Percentiles rank a stretch among this genome's conserved stretches.
Evolutionary conservation across 2,797 vertebrate species (phyloP).

Genomic region (Gastrophryne carolinensis): DNA sequence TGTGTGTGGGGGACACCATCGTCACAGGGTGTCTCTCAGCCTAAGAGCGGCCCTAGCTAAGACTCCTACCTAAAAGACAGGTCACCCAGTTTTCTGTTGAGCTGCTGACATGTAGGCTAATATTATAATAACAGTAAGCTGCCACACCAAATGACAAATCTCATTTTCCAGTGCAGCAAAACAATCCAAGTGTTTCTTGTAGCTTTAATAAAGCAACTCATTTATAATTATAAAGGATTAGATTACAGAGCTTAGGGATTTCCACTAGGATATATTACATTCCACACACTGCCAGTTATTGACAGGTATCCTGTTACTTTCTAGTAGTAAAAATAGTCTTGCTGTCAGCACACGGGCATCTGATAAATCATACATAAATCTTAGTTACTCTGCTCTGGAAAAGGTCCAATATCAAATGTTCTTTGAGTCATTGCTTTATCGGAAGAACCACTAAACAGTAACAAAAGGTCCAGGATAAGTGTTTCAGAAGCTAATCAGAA

Average conservation of each 20-base stretch:
- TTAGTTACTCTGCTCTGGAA: not conserved
- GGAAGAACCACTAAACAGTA: not conserved
- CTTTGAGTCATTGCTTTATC: not conserved
- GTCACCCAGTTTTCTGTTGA: too few species aligned
- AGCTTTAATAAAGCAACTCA: too few species aligned
- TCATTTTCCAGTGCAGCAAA: too few species aligned
- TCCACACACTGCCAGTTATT: conserved; percentile 3
- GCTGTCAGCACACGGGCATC: not conserved
- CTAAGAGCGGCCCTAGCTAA: too few species aligned
- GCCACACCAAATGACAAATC: too few species aligned
- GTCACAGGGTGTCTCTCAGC: too few species aligned
- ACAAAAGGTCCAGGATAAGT: too few species aligned
- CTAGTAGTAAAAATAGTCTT: not conserved
- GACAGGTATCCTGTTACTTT: conserved; percentile 3
- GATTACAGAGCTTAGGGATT: not conserved
- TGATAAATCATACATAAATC: not conserved
- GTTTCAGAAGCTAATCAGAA: not conserved
- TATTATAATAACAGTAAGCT: too few species aligned
- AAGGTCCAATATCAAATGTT: not conserved
- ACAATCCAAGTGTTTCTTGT: too few species aligned
- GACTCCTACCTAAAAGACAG: too few species aligned
- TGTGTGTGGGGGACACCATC: too few species aligned
- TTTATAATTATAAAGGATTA: not conserved
- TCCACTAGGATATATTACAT: not conserved
- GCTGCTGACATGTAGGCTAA: too few species aligned